Conservation (phyloP, 2,113 vertebrate species). For the Chloebia gouldiae region DNA sequence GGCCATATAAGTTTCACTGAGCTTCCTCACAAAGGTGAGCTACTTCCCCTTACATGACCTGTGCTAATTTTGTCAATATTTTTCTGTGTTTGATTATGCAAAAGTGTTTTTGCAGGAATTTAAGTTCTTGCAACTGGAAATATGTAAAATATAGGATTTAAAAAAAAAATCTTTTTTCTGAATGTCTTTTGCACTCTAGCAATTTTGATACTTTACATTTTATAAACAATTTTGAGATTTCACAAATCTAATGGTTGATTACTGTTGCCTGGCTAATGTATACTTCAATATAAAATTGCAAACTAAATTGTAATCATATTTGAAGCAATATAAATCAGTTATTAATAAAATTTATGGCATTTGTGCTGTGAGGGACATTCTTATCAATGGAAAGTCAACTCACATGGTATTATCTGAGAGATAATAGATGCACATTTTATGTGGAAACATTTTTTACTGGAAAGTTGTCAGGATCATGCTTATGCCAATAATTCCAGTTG, state of each 20-base stretch:
- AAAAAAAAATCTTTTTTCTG: neutral
- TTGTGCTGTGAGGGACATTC: neutral
- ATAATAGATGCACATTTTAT: neutral
- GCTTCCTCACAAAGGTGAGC: neutral
- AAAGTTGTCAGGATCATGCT: neutral
- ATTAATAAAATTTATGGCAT: neutral
- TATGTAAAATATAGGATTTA: neutral
- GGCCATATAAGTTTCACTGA: neutral
- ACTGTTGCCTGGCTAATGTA: neutral
- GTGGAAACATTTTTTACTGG: neutral
- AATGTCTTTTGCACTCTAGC: neutral
- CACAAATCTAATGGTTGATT: neutral
- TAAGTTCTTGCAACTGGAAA: neutral
- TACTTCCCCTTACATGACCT: neutral
- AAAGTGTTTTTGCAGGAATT: neutral
- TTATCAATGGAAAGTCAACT: neutral
- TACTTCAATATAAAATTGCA: neutral
- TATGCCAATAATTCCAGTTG: neutral
- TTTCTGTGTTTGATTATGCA: neutral
- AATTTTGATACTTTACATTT: neutral
- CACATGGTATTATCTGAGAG: neutral
- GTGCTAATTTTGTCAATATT: neutral
- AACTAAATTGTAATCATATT: neutral
- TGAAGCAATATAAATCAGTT: neutral
- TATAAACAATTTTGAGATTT: neutral